Evolutionary conservation across 2,888 invertebrate species (phyloP).

Genomic region (Drosophila lacicola): DNA sequence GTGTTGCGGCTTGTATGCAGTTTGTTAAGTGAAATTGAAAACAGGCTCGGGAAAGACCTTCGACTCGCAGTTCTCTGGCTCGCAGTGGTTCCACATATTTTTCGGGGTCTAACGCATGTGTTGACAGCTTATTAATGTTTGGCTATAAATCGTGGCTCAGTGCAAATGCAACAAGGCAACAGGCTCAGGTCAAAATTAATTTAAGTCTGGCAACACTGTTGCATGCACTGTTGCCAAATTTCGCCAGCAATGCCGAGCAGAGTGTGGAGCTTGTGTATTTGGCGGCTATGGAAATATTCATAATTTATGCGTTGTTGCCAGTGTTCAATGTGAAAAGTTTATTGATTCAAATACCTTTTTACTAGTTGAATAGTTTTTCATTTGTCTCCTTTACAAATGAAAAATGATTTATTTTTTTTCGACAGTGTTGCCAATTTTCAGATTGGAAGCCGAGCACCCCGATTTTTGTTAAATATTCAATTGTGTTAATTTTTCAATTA

Average conservation of each 20-base stretch:
- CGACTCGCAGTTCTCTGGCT: slow-evolving; percentile 1
- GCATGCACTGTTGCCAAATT: slow-evolving; percentile 14
- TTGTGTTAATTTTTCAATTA: no score
- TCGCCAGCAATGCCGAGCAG: background rate
- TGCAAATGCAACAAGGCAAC: slow-evolving; percentile 13
- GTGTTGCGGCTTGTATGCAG: slow-evolving; percentile 68
- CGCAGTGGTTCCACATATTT: slow-evolving; percentile 20
- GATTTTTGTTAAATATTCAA: no score
- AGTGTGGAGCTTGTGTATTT: background rate
- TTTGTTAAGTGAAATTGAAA: slow-evolving; percentile 77
- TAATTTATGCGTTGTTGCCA: no score
- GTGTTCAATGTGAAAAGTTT: no score
- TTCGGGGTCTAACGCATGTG: slow-evolving; percentile 78
- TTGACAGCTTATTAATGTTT: slow-evolving; percentile 84
- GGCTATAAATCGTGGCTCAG: slow-evolving; percentile 72
- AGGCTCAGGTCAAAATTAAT: slow-evolving; percentile 4
- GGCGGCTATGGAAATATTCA: no score
- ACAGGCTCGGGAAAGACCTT: slow-evolving; percentile 40
- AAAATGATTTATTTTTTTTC: no score
- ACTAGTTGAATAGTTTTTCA: no score
- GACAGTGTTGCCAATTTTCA: background rate
- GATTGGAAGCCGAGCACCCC: no score
- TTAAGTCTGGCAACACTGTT: slow-evolving; percentile 50
- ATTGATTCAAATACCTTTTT: no score
- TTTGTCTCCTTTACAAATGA: no score